phyloP scores from a whole-genome alignment of 2,888 invertebrate genomes.

The Meta bourneti region DNA sequence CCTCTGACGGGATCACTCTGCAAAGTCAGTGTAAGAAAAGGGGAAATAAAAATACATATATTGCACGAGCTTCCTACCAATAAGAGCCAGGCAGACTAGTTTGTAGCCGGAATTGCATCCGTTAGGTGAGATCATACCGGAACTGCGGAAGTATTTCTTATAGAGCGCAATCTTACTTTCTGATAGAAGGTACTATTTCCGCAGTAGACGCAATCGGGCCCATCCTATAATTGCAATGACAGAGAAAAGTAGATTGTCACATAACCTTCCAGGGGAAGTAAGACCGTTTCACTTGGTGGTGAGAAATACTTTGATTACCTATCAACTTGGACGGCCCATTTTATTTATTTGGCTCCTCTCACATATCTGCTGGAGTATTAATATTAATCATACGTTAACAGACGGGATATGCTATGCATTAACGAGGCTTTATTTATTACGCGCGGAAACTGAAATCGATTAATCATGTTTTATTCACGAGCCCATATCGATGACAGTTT shows the following conservation, averaged over 20 bases:
- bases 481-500: not conserved
- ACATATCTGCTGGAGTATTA: conserved; percentile 13
- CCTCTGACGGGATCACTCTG: conserved; percentile 21
- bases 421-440: conserved; percentile 24
- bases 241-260: conserved; percentile 59
- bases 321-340: not conserved
- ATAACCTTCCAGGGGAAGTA: conserved; percentile 46
- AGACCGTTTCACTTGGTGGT: conserved; percentile 24
- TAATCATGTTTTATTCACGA: not conserved
- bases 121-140: conserved; percentile 68
- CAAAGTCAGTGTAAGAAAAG: conserved; percentile 37
- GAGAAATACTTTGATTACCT: conserved; percentile 43
- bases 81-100: conserved; percentile 39
- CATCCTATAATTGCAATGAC: conserved; percentile 50
- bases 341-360: conserved; percentile 30
- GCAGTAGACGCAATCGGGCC: conserved; percentile 57
- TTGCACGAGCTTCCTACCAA: conserved; percentile 49
- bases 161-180: conserved; percentile 62
- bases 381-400: conserved; percentile 27
- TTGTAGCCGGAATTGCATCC: conserved; percentile 70
- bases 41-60: conserved; percentile 46
- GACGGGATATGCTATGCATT: conserved; percentile 18
- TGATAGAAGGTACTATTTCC: conserved; percentile 69
- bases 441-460: conserved; percentile 1
- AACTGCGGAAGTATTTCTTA: conserved; percentile 68